phyloP scores from a whole-genome alignment of 2,113 vertebrate genomes.

The Oostethus manadensis region DNA sequence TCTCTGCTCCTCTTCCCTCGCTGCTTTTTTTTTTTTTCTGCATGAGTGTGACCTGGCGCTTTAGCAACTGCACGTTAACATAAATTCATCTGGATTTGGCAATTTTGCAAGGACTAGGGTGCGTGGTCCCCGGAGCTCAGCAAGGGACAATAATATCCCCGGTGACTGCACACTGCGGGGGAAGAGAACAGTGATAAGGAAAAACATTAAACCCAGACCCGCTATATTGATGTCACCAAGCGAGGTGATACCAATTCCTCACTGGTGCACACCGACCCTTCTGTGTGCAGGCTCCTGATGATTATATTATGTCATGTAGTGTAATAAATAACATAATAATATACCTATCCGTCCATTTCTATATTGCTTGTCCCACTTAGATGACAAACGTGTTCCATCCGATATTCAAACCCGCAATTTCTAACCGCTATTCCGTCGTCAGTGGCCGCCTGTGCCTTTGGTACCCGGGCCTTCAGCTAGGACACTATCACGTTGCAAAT shows the following conservation, averaged over 20 bases:
- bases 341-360: too few relatives aligned
- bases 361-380: too few relatives aligned
- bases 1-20: slow-evolving; percentile 32
- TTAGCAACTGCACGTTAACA: slow-evolving; percentile 60
- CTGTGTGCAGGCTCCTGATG: not conserved
- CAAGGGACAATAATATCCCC: slow-evolving; percentile 56
- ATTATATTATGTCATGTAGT: too few relatives aligned
- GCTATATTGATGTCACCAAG: slow-evolving; percentile 19
- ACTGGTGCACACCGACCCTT: slow-evolving; percentile 2
- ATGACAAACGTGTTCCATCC: too few relatives aligned
- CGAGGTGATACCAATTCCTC: slow-evolving; percentile 9
- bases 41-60: slow-evolving; percentile 20
- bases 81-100: slow-evolving; percentile 65
- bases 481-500: too few relatives aligned
- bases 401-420: too few relatives aligned
- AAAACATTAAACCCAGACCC: slow-evolving; percentile 13
- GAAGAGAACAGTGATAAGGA: slow-evolving; percentile 25
- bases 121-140: slow-evolving; percentile 24
- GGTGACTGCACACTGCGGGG: slow-evolving; percentile 73
- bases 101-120: slow-evolving; percentile 28
- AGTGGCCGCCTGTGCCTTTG: too few relatives aligned
- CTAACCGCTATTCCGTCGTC: too few relatives aligned
- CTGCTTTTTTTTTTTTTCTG: slow-evolving; percentile 28
- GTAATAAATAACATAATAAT: too few relatives aligned
- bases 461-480: too few relatives aligned